These are phyloP conservation scores for Leistus spinibarbis DNA, from an alignment of 2,888 invertebrate species.

Conservation along the genomic window DNA sequence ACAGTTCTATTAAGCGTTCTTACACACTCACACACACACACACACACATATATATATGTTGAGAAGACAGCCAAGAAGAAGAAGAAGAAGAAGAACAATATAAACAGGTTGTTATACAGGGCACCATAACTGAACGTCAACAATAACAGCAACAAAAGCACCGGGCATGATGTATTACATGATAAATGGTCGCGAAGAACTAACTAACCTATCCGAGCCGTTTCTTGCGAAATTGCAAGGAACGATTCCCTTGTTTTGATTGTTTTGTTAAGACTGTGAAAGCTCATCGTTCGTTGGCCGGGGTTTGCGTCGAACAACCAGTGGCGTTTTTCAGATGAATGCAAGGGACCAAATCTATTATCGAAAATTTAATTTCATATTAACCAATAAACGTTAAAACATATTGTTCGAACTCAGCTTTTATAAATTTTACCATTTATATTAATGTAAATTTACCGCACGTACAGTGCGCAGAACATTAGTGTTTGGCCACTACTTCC, in stretches of 20 bases:
- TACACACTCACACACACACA: no score
- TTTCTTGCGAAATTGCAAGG: slow-evolving; percentile 32
- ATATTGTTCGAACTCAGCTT: no score
- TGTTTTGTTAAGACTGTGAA: slow-evolving; percentile 3
- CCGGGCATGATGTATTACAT: slow-evolving; percentile 26
- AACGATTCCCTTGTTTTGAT: slow-evolving; percentile 14
- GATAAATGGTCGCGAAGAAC: slow-evolving; percentile 35
- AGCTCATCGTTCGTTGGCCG: neutral
- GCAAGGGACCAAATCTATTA: no score
- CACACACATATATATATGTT: no score
- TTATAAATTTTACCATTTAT: no score
- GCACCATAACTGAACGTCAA: neutral
- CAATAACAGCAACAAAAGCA: slow-evolving; percentile 14
- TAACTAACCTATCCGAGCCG: slow-evolving; percentile 28
- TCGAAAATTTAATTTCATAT: no score
- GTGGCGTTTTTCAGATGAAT: neutral
- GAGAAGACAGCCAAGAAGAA: no score
- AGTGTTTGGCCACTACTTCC: no score
- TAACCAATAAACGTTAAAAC: no score
- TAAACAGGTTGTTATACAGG: slow-evolving; percentile 28
- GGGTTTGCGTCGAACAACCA: neutral
- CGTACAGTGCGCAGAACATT: no score
- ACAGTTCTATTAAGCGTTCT: slow-evolving; percentile 27
- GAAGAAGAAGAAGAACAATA: neutral
- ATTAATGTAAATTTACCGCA: no score